A percentile compares a stretch with the other conserved stretches of the same genome.
Evolutionary conservation across 1,140 invertebrate genomes (phyloP).

Genomic region (Bradysia coprophila): DNA sequence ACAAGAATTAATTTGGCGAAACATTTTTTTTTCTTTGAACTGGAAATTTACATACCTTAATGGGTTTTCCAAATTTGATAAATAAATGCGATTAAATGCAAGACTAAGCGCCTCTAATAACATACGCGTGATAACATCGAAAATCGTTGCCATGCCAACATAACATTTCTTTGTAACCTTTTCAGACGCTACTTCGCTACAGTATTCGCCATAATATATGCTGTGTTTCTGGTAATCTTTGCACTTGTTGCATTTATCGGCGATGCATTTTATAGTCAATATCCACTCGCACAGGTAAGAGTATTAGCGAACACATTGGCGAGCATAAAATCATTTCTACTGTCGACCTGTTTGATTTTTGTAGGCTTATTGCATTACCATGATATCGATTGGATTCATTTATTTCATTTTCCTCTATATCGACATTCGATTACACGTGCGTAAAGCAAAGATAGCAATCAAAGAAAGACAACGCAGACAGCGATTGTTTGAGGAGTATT

Average conservation of each 20-base stretch:
- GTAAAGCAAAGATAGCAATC: background rate
- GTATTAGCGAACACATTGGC: background rate
- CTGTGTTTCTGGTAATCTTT: conserved; percentile 3
- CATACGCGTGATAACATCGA: background rate
- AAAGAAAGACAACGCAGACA: background rate
- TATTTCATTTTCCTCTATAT: conserved; percentile 3
- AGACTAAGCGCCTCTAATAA: background rate
- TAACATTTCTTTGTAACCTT: background rate
- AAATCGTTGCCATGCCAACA: background rate
- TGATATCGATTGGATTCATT: background rate
- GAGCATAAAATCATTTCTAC: background rate
- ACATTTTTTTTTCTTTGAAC: background rate
- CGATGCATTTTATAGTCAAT: conserved; percentile 1
- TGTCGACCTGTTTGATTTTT: no score
- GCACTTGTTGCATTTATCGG: conserved; percentile 1
- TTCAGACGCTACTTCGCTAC: conserved; percentile 3
- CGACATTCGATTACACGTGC: conserved; percentile 2
- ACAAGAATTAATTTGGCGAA: no score
- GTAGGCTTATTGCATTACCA: conserved; percentile 1
- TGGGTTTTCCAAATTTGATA: background rate
- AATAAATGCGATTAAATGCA: background rate
- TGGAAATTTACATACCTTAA: background rate
- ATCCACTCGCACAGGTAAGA: conserved; percentile 3
- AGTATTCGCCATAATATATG: conserved; percentile 1
- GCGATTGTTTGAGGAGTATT: background rate